phyloP scores from a whole-genome alignment of 2,888 invertebrate species.

The Melanostoma mellinum region DNA sequence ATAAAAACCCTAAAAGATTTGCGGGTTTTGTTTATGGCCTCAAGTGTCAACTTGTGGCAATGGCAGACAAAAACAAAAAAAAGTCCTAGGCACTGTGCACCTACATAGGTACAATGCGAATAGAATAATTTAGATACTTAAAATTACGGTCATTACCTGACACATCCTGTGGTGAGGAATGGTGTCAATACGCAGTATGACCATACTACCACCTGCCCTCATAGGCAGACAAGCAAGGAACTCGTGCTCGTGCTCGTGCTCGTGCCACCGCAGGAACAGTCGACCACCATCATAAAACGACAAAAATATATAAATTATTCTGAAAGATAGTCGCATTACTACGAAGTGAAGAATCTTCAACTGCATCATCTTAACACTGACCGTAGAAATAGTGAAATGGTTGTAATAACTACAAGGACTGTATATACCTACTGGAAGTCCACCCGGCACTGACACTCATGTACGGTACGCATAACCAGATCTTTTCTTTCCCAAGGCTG shows the following conservation, averaged over 20 bases:
- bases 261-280: conserved; percentile 69
- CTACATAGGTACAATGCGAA: conserved; percentile 31
- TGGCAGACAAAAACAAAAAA: conserved; percentile 24
- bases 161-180: conserved; percentile 70
- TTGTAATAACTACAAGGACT: background rate
- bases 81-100: background rate
- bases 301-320: conserved; percentile 62
- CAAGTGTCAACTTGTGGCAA: conserved; percentile 49
- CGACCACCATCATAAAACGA: conserved; percentile 68
- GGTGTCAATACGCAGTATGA: conserved; percentile 61
- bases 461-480: conserved; percentile 16
- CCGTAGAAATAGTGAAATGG: conserved; percentile 25
- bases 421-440: conserved; percentile 4
- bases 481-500: conserved; percentile 34
- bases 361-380: conserved; percentile 16
- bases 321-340: conserved; percentile 45
- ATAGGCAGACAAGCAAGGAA: conserved; percentile 34
- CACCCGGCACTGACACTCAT: conserved; percentile 40
- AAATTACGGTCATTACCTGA: conserved; percentile 69
- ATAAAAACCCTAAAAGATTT: conserved; percentile 29
- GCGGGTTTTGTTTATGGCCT: conserved; percentile 40
- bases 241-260: conserved; percentile 44
- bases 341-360: conserved; percentile 24
- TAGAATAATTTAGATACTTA: conserved; percentile 66
- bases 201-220: conserved; percentile 65